Conservation (phyloP, 2,888 invertebrate species). For the Hydrotaea diabolus region DNA sequence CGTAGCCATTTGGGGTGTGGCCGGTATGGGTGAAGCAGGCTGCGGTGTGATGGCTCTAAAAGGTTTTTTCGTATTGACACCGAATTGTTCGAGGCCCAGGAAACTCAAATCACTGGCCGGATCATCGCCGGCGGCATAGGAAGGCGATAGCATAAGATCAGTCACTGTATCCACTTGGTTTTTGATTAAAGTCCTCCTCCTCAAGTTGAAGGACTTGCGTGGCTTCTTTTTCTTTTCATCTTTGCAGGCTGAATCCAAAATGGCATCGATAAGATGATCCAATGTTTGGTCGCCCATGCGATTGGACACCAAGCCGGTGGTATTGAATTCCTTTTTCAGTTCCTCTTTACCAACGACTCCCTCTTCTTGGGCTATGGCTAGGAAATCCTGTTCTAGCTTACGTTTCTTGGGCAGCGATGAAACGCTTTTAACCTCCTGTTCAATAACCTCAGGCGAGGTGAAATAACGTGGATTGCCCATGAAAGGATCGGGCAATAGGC, state of each 20-base stretch:
- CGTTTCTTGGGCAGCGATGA: slow-evolving; percentile 71
- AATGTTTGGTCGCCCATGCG: slow-evolving; percentile 79
- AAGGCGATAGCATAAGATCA: slow-evolving; percentile 74
- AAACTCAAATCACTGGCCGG: slow-evolving; percentile 80
- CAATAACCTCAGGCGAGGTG: slow-evolving; percentile 63
- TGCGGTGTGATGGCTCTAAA: neutral
- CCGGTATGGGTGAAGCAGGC: slow-evolving; percentile 18
- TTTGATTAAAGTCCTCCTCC: slow-evolving; percentile 76
- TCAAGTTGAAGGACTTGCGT: slow-evolving; percentile 75
- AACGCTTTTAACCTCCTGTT: slow-evolving; percentile 25
- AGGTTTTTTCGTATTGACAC: slow-evolving; percentile 23
- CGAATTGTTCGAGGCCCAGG: slow-evolving; percentile 62
- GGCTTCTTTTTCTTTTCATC: slow-evolving; percentile 75
- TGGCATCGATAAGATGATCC: slow-evolving; percentile 80
- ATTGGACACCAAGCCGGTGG: slow-evolving; percentile 73
- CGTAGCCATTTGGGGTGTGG: slow-evolving; percentile 71
- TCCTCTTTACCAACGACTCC: neutral
- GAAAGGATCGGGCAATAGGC: slow-evolving; percentile 78
- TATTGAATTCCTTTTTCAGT: slow-evolving; percentile 68
- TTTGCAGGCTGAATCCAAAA: slow-evolving; percentile 79
- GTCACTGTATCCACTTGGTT: slow-evolving; percentile 70
- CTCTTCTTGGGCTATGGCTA: slow-evolving; percentile 69
- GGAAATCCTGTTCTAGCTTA: slow-evolving; percentile 75
- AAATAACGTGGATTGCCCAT: slow-evolving; percentile 78
- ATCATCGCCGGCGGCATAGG: slow-evolving; percentile 79